Evolutionary conservation across 2,888 invertebrate species (phyloP), one percentile per base, ranked within the genome.

Genomic region (Euclidia mi): DNA sequence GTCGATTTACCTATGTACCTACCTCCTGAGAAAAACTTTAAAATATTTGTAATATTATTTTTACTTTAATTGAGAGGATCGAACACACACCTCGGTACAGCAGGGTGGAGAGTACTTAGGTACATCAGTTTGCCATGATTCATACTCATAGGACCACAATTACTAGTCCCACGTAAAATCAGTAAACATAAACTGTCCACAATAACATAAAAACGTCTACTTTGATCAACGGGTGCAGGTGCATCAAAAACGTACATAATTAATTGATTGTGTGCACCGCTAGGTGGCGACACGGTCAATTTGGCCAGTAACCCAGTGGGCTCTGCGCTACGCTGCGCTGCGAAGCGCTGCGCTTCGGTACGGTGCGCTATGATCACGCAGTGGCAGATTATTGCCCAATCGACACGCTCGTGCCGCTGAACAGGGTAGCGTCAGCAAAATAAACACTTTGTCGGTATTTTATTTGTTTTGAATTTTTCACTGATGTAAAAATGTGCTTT

Each of bases 331-430:
- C 29, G 34, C 29, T 44, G 56, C 31, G 61, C 81, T 82, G 38
- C 85, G 82, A 55, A 79, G 77, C 56, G 43, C 51, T 60, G 43
- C 40, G 55, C 55, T 42, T 46, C 41, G 49, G 81, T 83, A 76
- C 44, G 31, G 9, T 14, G 52, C 17, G 64, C 82, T 85, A 75
- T 85, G 86, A 86, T 86, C 86, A 84, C 51, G 55, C 68, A 71
- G 76, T 77, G 79, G 75, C 69, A 69, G 53, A 72, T 80, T 80
- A 85, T 85, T 87, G 85, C 85, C 85, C 86, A 85, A 85, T 84
- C 85, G 76, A 75, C 78, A 79, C 81, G 71, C 71, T 65, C 67
- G 62, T 62, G 51, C 40, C 60, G 47, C 4, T 59, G 55, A 42
- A 45, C 49, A 57, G n/a, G 1, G 71, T 52, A 82, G 52, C 58